Evolutionary conservation across 2,113 vertebrate genomes (phyloP), one percentile per base, ranked within the genome.

Genomic region (Agapornis roseicollis): DNA sequence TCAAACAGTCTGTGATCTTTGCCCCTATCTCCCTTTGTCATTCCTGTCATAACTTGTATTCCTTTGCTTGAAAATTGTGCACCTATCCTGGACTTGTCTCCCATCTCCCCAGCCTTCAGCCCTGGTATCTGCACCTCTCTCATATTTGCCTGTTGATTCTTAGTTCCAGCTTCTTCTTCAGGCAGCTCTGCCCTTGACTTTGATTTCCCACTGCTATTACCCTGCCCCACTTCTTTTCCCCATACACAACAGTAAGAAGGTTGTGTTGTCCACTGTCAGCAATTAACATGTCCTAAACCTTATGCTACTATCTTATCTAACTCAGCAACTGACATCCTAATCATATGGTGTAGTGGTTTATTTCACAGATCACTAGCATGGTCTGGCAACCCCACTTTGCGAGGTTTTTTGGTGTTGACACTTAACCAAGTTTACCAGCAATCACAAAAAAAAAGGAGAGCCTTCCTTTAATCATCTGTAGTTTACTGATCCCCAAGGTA

Each of bases 1-100:
- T 83, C 53, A 69, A 80, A 49, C 4, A 0, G 0, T 55, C 49
- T 28, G 47, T 2, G 4, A 28, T 41, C 28, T 44, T 73, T 70
- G 39, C 63, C 22, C 58, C 46, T 7, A 3, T 35, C 63, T 88
- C 33, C 17, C 77, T 55, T 52, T 1, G 3, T 31, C 4, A 41
- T 69, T 89, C 47, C 39, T 72, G 14, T 49, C 41, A 70, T 82
- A 63, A 74, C 19, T 20, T 73, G 64, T 80, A 11, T 85, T 85
- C 33, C 17, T 83, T 41, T 65, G 33, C 72, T 69, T 86, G 68
- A 90, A 90, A 90, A 80, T 46, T 4, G 18, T 41, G 24, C 49
- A 86, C 7, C 9, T 80, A 1, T 44, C 25, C 35, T 61, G 17
- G 20, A 15, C 8, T 84, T 63, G 7, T 31, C 61, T 74, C 22